Evolutionary conservation across 23 tunicate species (phyloP).

Genomic region (Pegea sp.): DNA sequence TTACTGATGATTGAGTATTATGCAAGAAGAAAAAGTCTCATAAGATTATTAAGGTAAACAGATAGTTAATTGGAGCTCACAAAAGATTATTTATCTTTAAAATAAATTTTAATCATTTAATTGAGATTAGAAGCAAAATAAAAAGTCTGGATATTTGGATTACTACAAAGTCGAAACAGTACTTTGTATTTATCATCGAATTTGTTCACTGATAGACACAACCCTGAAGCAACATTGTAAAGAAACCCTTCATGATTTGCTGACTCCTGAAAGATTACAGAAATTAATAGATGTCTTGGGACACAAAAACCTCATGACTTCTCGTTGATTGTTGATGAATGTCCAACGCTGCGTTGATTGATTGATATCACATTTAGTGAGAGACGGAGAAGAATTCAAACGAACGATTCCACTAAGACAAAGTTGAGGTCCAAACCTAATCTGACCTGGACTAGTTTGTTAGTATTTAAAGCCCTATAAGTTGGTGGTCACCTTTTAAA

Average conservation of each 20-base stretch:
- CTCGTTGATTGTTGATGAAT: slow-evolving; percentile 6
- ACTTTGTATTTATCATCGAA: slow-evolving; percentile 15
- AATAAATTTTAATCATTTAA: no score
- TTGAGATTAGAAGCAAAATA: no score
- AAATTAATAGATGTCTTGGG: no score
- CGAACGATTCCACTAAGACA: slow-evolving; percentile 31
- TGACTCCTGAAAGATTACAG: no score
- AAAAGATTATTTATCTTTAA: no score
- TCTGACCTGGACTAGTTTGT: no score
- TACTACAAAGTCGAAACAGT: slow-evolving; percentile 26
- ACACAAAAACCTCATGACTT: no score
- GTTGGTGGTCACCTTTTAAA: not conserved
- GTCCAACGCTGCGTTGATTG: slow-evolving; percentile 43
- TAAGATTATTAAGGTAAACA: no score
- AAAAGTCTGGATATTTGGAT: slow-evolving; percentile 51
- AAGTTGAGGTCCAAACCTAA: slow-evolving; percentile 6
- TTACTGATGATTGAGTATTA: no score
- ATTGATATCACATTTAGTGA: slow-evolving; percentile 35
- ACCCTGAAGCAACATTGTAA: slow-evolving; percentile 28
- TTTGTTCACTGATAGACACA: slow-evolving; percentile 42
- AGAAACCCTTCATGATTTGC: no score
- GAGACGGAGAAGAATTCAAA: slow-evolving; percentile 3
- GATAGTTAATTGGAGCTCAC: no score
- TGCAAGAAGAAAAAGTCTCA: no score
- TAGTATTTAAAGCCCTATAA: slow-evolving; percentile 12